Evolutionary conservation across 2,113 vertebrate species (phyloP).

Genomic region (Porphyrio hochstetteri): DNA sequence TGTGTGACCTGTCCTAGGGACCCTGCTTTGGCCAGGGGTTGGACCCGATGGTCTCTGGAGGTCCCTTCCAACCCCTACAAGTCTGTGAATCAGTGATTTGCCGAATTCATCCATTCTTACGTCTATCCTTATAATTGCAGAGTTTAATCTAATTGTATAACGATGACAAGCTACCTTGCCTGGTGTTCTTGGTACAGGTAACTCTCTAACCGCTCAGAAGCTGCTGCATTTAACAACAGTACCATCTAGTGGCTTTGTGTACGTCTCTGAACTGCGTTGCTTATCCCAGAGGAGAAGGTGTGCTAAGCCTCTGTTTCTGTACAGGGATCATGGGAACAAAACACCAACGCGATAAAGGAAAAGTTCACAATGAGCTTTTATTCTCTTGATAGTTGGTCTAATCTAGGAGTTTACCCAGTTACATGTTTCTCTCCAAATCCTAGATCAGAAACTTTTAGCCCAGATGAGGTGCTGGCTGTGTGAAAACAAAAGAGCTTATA

Average conservation of each 20-base stretch:
- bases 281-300: not conserved
- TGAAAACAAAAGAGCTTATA: slow-evolving; percentile 20
- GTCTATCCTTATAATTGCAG: not conserved
- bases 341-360: not conserved
- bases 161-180: not conserved
- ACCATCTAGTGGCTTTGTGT: slow-evolving; percentile 56
- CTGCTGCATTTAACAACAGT: slow-evolving; percentile 28
- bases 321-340: slow-evolving; percentile 5
- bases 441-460: slow-evolving; percentile 31
- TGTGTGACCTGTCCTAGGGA: too few species aligned
- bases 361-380: not conserved
- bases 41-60: too few species aligned
- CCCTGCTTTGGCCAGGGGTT: too few species aligned
- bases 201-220: not conserved
- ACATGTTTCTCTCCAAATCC: not conserved
- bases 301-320: slow-evolving; percentile 7
- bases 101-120: not conserved
- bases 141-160: not conserved
- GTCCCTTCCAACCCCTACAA: too few species aligned
- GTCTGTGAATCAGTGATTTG: too few species aligned
- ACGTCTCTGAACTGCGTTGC: not conserved
- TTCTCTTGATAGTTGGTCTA: not conserved
- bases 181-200: not conserved
- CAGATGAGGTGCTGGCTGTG: not conserved
- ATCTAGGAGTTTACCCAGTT: not conserved